Percentiles rank a stretch among this genome's conserved stretches.
Evolutionary conservation across 2,797 vertebrate species (phyloP).

Genomic region (Eremophila alpestris): DNA sequence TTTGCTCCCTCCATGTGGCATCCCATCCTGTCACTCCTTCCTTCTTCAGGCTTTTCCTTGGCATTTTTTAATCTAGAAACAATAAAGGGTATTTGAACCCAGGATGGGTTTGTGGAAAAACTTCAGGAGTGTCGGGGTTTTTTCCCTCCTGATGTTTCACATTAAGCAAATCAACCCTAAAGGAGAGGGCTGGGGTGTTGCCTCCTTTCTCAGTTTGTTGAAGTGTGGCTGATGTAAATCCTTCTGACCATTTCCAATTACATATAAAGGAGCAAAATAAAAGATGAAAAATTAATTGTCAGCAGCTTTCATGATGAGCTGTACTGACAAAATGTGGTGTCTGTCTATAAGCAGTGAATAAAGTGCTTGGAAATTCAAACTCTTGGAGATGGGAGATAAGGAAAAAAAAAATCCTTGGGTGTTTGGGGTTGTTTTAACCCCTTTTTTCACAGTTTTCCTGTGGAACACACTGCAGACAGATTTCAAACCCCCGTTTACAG

Average conservation of each 20-base stretch:
- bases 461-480: neutral
- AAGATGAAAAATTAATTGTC: constrained; percentile 1
- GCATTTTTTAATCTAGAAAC: neutral
- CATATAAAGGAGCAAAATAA: neutral
- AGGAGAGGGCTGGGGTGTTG: neutral
- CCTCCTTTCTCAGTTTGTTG: neutral
- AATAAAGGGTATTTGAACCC: neutral
- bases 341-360: neutral
- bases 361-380: neutral
- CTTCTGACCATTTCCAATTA: neutral
- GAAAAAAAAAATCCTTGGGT: neutral
- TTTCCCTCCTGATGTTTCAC: neutral
- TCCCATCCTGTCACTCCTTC: neutral
- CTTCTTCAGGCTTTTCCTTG: neutral
- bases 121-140: neutral
- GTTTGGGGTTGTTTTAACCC: fast-evolving
- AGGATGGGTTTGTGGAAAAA: neutral
- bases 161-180: neutral
- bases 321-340: neutral
- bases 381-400: neutral
- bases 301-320: neutral
- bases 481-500: neutral
- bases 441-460: neutral
- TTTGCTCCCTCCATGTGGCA: neutral
- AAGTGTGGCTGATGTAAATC: neutral